Base-by-base conservation (phyloP, 1,140 invertebrate genomes). In the Drosophila ohnishii region DNA sequence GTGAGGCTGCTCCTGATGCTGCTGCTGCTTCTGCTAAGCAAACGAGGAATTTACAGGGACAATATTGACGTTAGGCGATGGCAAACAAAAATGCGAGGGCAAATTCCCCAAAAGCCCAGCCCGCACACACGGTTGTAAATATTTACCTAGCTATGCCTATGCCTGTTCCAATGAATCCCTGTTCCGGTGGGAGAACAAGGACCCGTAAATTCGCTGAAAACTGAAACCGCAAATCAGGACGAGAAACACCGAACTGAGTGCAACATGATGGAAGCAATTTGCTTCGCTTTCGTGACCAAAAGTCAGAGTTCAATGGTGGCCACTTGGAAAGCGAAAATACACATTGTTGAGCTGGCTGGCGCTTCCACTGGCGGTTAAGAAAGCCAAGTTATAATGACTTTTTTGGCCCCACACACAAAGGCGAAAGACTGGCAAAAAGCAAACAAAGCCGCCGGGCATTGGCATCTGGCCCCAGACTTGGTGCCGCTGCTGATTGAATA, bases 381-480 rank as follows among this genome's bases (percentile, higher is more conserved):
- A 51, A 67, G 63, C 42, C 61, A 56, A 60, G 65, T 53, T 77
- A 78, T 78, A 78, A 78, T 71, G 74, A 60, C 75, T 62, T 77
- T 69, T 69, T 47, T 63, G 42, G 50, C 51, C 48, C 39, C 28
- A 1, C 25, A 11, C 48, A 66, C 63, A 56, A 71, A 64, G 69
- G 61, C 64, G 59, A 84, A 72, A 71, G 44, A 84, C 76, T 67
- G 83, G 42, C 51, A 80, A 65, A 75, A 72, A 74, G 69, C 76
- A 78, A 88, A 80, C 69, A 88, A 88, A 80, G 85, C 84, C 84
- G 59, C 65, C 74, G 84, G 84, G 35, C 84, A 88, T 88, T 87
- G 84, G 56, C 84, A 80, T 78, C 67, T 78, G 78, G 70, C 14
- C 14, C 50, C 63, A 53, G 40, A 77, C 62, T 79, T 60, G 28